Evolutionary conservation across 2,888 invertebrate genomes (phyloP), one percentile per base, ranked within the genome.

Genomic region (Mythimna pallens): DNA sequence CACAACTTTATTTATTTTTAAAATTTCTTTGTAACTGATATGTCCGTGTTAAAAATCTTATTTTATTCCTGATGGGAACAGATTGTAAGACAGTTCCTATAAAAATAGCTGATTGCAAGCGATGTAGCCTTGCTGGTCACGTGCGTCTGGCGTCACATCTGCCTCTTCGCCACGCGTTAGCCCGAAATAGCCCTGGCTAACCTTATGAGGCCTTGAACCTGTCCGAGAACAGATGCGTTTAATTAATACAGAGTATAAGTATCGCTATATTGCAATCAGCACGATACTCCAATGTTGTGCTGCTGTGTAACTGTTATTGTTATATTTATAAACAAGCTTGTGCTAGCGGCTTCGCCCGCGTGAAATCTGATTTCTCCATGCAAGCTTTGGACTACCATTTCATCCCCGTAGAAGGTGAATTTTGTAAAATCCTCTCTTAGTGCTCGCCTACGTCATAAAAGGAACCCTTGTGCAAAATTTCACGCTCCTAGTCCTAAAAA

Each of bases 181-280:
- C 63, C 81, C 63, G 67, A 86, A 86, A 84, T 86, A 86, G 85
- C 75, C 58, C 65, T 47, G n/a, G 57, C 79, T 82, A 84, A 83
- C 86, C 86, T 87, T 84, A 77, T 50, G 62, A 52, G 68, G 81
- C 85, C 85, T 81, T 86, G 86, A 86, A 85, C 87, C 78, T 70
- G 52, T 66, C 54, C 6, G 30, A 36, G 62, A 72, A 65, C 73
- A 65, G 76, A 67, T 76, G 76, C 58, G 66, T 47, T 69, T 74
- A 86, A 85, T 85, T 86, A 77, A 66, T 70, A 50, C 47, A 57
- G 69, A 74, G 22, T 62, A 65, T 25, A 47, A 64, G 67, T 74
- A 74, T 71, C 57, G 40, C 55, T 55, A 76, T 76, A 85, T 70
- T 59, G 75, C 66, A 73, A 79, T 81, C 71, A 78, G 70, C 65